Percentiles rank a stretch among this genome's conserved stretches.
Conservation (phyloP, 2,113 vertebrate species). For the Cebus imitator region DNA sequence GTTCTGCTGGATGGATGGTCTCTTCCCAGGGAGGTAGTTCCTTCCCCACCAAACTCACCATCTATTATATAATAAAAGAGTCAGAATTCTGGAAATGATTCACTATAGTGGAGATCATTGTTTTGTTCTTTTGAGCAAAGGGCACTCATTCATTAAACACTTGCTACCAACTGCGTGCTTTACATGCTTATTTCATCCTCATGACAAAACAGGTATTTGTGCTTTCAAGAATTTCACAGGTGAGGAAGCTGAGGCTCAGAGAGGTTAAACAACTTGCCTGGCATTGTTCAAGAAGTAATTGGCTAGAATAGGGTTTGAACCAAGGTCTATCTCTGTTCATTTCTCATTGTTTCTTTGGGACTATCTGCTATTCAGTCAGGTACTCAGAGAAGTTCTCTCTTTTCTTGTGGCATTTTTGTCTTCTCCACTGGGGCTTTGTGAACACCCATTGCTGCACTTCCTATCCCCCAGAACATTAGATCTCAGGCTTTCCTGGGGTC, state of each 20-base stretch:
- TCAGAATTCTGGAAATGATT: background rate
- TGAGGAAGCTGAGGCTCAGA: background rate
- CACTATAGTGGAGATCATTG: background rate
- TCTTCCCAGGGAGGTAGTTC: background rate
- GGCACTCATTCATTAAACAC: background rate
- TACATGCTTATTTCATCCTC: background rate
- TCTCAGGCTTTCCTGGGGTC: background rate
- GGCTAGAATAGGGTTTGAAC: background rate
- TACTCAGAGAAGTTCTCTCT: background rate
- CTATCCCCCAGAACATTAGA: background rate
- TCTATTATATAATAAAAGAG: background rate
- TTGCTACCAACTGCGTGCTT: background rate
- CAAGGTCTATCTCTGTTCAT: background rate
- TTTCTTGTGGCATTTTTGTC: background rate
- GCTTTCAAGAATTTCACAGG: background rate
- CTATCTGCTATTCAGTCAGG: background rate
- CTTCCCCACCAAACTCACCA: background rate
- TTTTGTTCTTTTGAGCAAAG: constrained; percentile 24
- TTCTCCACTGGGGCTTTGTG: background rate
- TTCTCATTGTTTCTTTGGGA: background rate
- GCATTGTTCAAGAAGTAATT: background rate
- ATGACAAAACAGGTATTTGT: background rate
- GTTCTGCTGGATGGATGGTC: too few species aligned
- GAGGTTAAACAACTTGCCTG: background rate
- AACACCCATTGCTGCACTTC: too few species aligned